Evolutionary conservation across 2,113 vertebrate genomes (phyloP).

Genomic region (Gobiocypris rarus): DNA sequence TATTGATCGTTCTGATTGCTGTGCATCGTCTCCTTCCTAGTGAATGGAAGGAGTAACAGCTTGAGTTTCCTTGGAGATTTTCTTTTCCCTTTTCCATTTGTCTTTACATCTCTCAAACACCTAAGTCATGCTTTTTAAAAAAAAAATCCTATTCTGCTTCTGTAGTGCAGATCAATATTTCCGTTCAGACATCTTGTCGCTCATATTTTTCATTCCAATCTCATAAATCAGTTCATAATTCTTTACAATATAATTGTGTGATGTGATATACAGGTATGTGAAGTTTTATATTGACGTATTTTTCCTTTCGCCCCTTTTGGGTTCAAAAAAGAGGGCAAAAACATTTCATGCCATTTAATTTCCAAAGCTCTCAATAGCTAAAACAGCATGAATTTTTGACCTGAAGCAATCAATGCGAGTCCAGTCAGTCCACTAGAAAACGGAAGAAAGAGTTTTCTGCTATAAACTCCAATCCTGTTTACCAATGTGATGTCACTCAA

Average conservation of each 20-base stretch:
- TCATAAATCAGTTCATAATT: background rate
- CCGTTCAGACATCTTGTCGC: background rate
- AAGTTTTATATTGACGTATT: conserved; percentile 1
- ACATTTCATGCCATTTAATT: conserved; percentile 21
- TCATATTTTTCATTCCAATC: conserved; percentile 5
- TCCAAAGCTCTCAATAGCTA: conserved; percentile 13
- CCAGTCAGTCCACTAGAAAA: background rate
- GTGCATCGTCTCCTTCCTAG: background rate
- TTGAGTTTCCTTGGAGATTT: background rate
- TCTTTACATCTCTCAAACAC: conserved; percentile 15
- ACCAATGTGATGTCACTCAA: background rate
- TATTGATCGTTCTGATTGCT: conserved; percentile 1
- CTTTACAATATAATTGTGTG: background rate
- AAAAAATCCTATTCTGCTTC: background rate
- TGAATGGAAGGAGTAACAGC: background rate
- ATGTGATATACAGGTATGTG: background rate
- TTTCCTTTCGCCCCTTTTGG: background rate
- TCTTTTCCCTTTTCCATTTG: background rate
- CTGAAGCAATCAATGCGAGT: conserved; percentile 15
- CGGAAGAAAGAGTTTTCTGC: background rate
- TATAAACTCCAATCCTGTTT: conserved; percentile 16
- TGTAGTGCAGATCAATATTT: conserved; percentile 10
- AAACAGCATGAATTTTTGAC: conserved; percentile 15
- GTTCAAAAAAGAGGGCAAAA: conserved; percentile 12
- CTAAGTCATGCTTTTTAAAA: background rate